Evolutionary conservation across 2,113 vertebrate genomes (phyloP).

Genomic region (Melanocharis versteri): DNA sequence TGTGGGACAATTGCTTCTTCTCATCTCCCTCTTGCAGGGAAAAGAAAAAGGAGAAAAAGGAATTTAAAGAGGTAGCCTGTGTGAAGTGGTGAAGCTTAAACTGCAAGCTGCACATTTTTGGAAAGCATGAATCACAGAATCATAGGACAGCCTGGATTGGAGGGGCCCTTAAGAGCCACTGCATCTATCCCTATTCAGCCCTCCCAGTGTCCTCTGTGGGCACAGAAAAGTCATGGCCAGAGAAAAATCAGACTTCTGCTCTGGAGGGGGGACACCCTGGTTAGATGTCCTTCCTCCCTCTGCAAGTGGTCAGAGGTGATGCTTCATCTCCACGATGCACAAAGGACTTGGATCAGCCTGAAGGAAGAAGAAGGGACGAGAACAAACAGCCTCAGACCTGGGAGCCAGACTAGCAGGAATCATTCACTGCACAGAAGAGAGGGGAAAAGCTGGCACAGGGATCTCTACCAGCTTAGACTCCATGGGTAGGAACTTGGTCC

Average conservation of each 20-base stretch:
- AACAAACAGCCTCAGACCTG: neutral
- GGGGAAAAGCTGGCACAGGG: neutral
- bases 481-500: neutral
- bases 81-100: neutral
- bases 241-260: neutral
- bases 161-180: neutral
- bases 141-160: neutral
- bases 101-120: neutral
- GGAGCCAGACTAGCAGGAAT: neutral
- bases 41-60: neutral
- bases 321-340: rapidly evolving
- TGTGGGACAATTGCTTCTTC: slow-evolving; percentile 20
- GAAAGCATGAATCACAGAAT: neutral
- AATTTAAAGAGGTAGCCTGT: slow-evolving; percentile 5
- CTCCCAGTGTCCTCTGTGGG: neutral
- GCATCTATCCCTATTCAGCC: neutral
- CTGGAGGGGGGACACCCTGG: neutral
- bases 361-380: neutral
- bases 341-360: neutral
- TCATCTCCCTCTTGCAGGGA: neutral
- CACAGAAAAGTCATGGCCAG: neutral
- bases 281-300: neutral
- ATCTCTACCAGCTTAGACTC: neutral
- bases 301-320: neutral
- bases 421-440: neutral